Conservation (phyloP, 2,797 vertebrate species). For the Setipinna tenuifilis region DNA sequence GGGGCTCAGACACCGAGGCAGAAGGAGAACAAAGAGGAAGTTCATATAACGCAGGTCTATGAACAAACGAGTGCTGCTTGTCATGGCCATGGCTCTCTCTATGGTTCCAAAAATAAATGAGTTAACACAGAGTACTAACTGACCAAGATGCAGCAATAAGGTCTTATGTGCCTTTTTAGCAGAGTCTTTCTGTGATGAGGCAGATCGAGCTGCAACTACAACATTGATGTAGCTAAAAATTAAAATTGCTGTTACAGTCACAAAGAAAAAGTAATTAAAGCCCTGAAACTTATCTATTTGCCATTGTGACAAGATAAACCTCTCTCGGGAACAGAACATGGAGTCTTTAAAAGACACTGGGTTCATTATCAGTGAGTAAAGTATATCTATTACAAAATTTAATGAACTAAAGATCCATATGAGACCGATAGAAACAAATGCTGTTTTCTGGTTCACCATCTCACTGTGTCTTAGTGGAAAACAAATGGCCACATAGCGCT, state of each 20-base stretch:
- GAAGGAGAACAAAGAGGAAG: constrained; percentile 37
- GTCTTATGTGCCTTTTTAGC: constrained; percentile 47
- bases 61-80: not conserved
- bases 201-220: constrained; percentile 50
- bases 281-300: constrained; percentile 34
- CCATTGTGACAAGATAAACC: constrained; percentile 40
- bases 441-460: constrained; percentile 62
- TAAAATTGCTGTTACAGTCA: constrained; percentile 36
- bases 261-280: constrained; percentile 44
- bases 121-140: constrained; percentile 50
- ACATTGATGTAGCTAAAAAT: constrained; percentile 52
- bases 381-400: constrained; percentile 32
- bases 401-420: constrained; percentile 60
- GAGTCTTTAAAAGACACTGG: constrained; percentile 7
- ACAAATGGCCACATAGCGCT: constrained; percentile 70
- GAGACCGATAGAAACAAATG: constrained; percentile 40
- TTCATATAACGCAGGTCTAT: not conserved
- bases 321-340: constrained; percentile 27
- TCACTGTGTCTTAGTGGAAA: constrained; percentile 64
- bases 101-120: constrained; percentile 48
- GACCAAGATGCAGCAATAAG: constrained; percentile 51
- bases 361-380: constrained; percentile 37
- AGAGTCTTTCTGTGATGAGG: constrained; percentile 47
- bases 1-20: constrained; percentile 53
- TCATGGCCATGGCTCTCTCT: constrained; percentile 18